phyloP scores from a whole-genome alignment of 2,113 vertebrate species.

The Rostratula benghalensis region DNA sequence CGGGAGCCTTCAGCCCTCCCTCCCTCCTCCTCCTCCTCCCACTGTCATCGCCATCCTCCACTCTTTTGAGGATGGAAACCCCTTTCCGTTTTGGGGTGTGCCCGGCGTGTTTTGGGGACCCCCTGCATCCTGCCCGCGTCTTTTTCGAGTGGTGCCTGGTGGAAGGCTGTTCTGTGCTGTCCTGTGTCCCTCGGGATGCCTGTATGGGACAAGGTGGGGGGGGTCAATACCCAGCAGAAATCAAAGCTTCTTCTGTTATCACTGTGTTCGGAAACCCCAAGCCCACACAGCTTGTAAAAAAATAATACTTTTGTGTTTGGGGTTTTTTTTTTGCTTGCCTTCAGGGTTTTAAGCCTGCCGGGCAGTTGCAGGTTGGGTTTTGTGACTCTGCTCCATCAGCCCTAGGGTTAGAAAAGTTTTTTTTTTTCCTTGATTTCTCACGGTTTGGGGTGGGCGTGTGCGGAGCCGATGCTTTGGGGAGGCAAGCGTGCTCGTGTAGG shows the following conservation, averaged over 20 bases:
- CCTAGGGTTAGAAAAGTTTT: not conserved
- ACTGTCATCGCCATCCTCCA: accelerated
- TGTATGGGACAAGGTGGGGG: not conserved
- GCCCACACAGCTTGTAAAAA: not conserved
- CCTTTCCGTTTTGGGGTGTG: not conserved
- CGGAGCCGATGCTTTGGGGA: not conserved
- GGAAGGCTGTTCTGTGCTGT: not conserved
- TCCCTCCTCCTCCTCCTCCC: not conserved
- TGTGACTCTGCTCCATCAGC: not conserved
- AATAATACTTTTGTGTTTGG: not conserved
- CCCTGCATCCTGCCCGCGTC: not conserved
- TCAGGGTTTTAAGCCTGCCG: not conserved
- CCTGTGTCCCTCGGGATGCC: accelerated
- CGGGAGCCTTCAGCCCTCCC: not conserved
- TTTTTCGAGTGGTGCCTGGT: not conserved
- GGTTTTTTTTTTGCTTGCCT: not conserved
- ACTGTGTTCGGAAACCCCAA: accelerated
- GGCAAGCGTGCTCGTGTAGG: accelerated
- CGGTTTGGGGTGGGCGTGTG: accelerated
- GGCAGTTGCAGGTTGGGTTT: not conserved
- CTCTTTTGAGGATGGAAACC: not conserved
- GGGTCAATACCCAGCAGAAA: accelerated
- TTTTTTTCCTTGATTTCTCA: not conserved
- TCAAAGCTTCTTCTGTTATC: not conserved
- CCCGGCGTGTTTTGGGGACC: not conserved